phyloP scores from a whole-genome alignment of 2,113 vertebrate species.

The Alethe castanea region DNA sequence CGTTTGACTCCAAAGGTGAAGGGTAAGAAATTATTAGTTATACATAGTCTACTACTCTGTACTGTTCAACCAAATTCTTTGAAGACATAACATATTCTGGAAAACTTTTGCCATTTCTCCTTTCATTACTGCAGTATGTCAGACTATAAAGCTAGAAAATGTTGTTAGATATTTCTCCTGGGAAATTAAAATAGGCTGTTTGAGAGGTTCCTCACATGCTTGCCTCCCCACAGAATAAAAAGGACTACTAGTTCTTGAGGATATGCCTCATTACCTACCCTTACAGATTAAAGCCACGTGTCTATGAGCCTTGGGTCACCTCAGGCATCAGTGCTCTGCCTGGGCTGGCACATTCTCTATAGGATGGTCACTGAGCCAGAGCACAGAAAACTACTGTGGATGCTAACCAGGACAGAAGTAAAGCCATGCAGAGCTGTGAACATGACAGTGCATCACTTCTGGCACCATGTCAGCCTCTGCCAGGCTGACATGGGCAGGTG shows the following conservation, averaged over 20 bases:
- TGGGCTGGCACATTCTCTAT: not conserved
- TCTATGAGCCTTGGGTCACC: not conserved
- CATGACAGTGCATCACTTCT: not conserved
- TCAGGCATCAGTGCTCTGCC: not conserved
- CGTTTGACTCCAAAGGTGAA: not conserved
- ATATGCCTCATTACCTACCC: not conserved
- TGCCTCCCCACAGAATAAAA: not conserved
- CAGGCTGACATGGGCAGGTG: not conserved
- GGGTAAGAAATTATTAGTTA: not conserved
- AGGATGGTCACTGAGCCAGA: not conserved
- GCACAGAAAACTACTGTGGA: not conserved
- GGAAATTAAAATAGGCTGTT: slow-evolving; percentile 26
- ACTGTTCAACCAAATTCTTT: not conserved
- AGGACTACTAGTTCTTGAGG: not conserved
- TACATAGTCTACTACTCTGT: not conserved
- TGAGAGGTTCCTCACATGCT: not conserved
- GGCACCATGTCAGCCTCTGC: not conserved
- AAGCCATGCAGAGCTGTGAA: not conserved
- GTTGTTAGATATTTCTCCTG: slow-evolving; percentile 2
- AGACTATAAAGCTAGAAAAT: not conserved
- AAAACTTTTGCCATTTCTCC: not conserved
- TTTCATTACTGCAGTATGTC: not conserved
- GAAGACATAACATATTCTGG: not conserved
- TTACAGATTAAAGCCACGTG: not conserved
- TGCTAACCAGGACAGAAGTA: not conserved